Evolutionary conservation across 2,113 vertebrate genomes (phyloP).

Genomic region (Halcyon malimbica): DNA sequence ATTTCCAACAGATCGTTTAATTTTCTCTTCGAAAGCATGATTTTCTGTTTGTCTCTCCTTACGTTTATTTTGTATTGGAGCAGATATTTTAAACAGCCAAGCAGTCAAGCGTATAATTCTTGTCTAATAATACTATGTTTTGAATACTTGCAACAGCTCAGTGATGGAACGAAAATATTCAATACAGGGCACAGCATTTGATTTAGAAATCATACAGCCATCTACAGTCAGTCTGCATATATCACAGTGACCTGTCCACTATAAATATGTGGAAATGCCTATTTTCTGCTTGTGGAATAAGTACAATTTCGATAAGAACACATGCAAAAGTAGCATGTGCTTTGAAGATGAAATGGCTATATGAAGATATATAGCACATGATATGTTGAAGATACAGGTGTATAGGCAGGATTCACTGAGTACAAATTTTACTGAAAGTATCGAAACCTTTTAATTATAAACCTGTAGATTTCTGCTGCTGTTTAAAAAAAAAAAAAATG

Average conservation of each 20-base stretch:
- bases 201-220: conserved; percentile 43
- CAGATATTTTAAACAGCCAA: background rate
- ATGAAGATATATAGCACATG: background rate
- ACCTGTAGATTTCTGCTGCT: background rate
- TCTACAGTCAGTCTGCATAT: background rate
- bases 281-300: background rate
- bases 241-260: conserved; percentile 37
- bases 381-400: background rate
- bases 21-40: background rate
- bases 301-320: background rate
- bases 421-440: background rate
- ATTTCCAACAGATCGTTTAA: background rate
- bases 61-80: background rate
- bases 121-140: background rate
- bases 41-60: background rate
- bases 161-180: background rate
- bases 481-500: background rate
- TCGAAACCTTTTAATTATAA: background rate
- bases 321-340: accelerated
- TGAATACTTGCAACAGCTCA: background rate
- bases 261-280: background rate
- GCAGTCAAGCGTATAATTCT: background rate
- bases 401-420: background rate
- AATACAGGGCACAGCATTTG: background rate
- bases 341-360: background rate